Conservation (phyloP, 1,140 invertebrate genomes). For the Panonychus citri region DNA sequence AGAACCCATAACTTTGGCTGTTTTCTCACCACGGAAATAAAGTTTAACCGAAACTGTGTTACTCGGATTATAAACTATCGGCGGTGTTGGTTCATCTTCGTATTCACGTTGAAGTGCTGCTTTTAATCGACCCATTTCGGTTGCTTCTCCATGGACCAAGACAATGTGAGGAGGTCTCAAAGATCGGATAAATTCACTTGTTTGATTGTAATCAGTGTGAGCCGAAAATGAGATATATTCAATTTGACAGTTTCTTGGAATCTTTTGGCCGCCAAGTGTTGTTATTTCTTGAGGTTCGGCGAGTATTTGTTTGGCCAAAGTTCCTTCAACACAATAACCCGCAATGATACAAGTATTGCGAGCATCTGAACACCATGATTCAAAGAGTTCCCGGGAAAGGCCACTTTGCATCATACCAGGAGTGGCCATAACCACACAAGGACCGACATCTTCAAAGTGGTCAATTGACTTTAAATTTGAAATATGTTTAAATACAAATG, state of each 20-base stretch:
- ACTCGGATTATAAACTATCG: slow-evolving; percentile 79
- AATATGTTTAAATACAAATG: slow-evolving; percentile 97
- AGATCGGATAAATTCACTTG: slow-evolving; percentile 81
- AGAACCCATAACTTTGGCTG: slow-evolving; percentile 84
- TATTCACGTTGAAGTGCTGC: slow-evolving; percentile 81
- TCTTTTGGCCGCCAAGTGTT: slow-evolving; percentile 78
- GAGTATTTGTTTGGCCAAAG: slow-evolving; percentile 82
- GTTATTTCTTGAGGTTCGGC: slow-evolving; percentile 95
- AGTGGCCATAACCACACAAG: slow-evolving; percentile 95
- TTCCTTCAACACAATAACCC: slow-evolving; percentile 97
- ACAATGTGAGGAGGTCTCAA: slow-evolving; percentile 88
- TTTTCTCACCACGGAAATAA: slow-evolving; percentile 89
- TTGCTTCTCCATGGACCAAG: slow-evolving; percentile 92
- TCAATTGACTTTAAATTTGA: slow-evolving; percentile 97
- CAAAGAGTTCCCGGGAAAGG: slow-evolving; percentile 85
- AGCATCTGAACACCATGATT: slow-evolving; percentile 91
- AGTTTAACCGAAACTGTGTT: slow-evolving; percentile 83
- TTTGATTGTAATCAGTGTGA: slow-evolving; percentile 97
- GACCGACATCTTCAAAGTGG: slow-evolving; percentile 97
- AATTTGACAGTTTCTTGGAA: slow-evolving; percentile 88
- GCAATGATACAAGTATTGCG: slow-evolving; percentile 97
- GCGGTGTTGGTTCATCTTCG: slow-evolving; percentile 66
- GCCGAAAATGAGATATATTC: slow-evolving; percentile 99
- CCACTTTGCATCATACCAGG: slow-evolving; percentile 99
- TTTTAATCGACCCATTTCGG: slow-evolving; percentile 91